Conservation (phyloP, 2,113 vertebrate genomes). For the Maccullochella peelii region DNA sequence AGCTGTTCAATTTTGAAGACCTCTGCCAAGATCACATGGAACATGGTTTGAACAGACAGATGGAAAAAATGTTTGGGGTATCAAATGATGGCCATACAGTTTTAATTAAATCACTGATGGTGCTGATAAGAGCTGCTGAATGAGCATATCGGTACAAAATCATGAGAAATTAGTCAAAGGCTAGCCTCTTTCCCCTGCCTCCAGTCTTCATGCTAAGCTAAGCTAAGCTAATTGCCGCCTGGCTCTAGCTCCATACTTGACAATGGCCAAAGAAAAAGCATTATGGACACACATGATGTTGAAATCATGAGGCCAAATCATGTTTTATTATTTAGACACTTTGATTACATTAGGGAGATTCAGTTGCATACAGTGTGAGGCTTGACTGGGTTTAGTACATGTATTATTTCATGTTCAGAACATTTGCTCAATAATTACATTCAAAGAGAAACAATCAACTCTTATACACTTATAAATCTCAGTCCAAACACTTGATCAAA, state of each 20-base stretch:
- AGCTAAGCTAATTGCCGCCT: not conserved
- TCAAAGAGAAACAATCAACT: conserved; percentile 42
- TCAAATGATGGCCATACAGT: conserved; percentile 43
- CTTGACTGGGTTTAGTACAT: conserved; percentile 15
- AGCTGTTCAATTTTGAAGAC: conserved; percentile 64
- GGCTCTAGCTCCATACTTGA: not conserved
- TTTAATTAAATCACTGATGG: conserved; percentile 59
- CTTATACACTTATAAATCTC: conserved; percentile 52
- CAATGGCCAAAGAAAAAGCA: conserved; percentile 8
- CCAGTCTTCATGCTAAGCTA: not conserved
- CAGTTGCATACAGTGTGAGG: not conserved
- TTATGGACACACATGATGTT: conserved; percentile 18
- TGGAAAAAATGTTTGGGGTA: conserved; percentile 49
- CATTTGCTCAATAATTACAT: conserved; percentile 58
- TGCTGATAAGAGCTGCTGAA: conserved; percentile 43
- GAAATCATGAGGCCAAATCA: conserved; percentile 26
- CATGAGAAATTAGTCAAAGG: not conserved
- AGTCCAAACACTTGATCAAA: conserved; percentile 73
- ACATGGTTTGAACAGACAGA: conserved; percentile 55
- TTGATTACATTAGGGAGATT: conserved; percentile 40
- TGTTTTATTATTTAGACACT: conserved; percentile 18
- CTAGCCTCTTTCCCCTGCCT: not conserved
- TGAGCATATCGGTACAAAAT: conserved; percentile 22
- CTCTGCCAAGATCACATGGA: conserved; percentile 51
- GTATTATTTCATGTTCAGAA: conserved; percentile 51